These are phyloP conservation scores for Drosophila buzzatii DNA, from an alignment of 2,888 invertebrate genomes.

Conservation along the genomic window DNA sequence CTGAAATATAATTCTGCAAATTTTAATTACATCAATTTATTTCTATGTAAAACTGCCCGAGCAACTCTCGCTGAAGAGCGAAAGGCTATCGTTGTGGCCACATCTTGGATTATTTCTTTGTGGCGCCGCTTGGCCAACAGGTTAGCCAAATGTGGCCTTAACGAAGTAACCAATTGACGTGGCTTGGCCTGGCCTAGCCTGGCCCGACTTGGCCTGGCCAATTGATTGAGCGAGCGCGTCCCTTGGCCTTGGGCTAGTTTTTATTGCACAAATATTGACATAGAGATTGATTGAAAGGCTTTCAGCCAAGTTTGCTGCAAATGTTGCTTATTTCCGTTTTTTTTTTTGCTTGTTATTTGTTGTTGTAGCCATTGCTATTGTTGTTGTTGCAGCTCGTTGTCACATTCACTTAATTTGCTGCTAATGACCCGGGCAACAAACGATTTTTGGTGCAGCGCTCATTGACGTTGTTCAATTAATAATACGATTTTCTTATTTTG, in stretches of 20 bases:
- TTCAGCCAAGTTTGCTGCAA: constrained; percentile 40
- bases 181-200: constrained; percentile 21
- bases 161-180: constrained; percentile 41
- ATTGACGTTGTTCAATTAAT: constrained; percentile 39
- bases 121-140: constrained; percentile 66
- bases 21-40: background rate
- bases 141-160: constrained; percentile 65
- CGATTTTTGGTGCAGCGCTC: constrained; percentile 42
- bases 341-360: background rate
- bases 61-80: constrained; percentile 38
- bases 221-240: constrained; percentile 46
- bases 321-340: constrained; percentile 24
- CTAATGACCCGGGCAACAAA: constrained; percentile 63
- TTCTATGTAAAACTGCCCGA: background rate
- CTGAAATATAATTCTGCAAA: too few relatives aligned
- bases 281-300: constrained; percentile 64
- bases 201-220: constrained; percentile 33
- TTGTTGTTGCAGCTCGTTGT: constrained; percentile 29
- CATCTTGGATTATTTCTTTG: constrained; percentile 26
- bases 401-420: constrained; percentile 62
- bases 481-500: constrained; percentile 53
- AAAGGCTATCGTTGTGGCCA: constrained; percentile 40
- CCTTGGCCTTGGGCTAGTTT: constrained; percentile 61
- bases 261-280: constrained; percentile 59
- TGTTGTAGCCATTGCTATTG: constrained; percentile 6